Evolutionary conservation across 2,113 vertebrate genomes (phyloP).

Genomic region (Erythrolamprus reginae): DNA sequence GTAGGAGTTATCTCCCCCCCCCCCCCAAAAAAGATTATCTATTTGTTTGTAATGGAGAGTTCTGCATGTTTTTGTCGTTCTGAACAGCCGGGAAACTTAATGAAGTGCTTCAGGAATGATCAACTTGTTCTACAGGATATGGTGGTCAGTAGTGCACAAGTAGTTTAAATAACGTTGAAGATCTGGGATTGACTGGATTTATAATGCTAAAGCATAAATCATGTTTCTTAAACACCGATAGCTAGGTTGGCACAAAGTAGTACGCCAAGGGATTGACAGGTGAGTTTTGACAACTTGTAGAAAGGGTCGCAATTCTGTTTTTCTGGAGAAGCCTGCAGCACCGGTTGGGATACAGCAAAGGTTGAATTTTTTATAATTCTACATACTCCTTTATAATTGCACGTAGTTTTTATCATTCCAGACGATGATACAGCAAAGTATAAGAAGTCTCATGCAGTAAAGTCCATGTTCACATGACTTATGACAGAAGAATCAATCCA

Average conservation of each 20-base stretch:
- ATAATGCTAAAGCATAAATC: neutral
- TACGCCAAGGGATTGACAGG: neutral
- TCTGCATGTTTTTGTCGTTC: neutral
- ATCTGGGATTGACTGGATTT: neutral
- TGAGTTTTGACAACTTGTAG: neutral
- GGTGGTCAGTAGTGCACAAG: neutral
- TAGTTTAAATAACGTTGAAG: neutral
- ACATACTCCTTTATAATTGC: neutral
- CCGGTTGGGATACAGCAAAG: neutral
- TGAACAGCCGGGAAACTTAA: neutral
- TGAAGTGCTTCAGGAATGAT: neutral
- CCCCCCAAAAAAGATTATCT: neutral
- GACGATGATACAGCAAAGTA: neutral
- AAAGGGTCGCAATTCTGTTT: neutral
- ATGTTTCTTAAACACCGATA: neutral
- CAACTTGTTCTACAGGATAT: neutral
- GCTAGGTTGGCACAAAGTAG: neutral
- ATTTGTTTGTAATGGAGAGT: neutral
- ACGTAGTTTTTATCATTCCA: neutral
- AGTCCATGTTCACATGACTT: neutral
- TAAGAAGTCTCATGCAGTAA: neutral
- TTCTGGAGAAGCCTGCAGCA: neutral
- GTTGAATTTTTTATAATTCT: neutral
- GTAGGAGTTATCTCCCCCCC: neutral
- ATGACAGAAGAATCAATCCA: neutral